phyloP scores from a whole-genome alignment of 2,888 invertebrate genomes.

The Xanthia icteritia region DNA sequence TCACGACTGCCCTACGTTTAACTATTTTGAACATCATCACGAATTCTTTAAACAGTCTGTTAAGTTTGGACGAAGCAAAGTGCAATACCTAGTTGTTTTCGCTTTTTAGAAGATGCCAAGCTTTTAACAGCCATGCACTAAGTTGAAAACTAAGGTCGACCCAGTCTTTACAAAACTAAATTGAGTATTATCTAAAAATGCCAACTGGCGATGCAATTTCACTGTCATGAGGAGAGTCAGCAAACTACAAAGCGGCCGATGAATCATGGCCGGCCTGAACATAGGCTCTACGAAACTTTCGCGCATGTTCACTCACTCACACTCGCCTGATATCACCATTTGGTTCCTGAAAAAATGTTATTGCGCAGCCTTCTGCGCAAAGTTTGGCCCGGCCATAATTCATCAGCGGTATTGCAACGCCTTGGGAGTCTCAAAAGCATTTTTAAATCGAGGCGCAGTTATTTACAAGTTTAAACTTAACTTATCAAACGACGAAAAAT shows the following conservation, averaged over 20 bases:
- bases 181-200: not conserved
- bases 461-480: not conserved
- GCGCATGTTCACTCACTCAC: not conserved
- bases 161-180: not conserved
- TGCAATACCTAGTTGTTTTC: not conserved
- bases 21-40: constrained; percentile 15
- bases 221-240: not conserved
- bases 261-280: not conserved
- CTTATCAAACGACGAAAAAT: not conserved
- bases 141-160: not conserved
- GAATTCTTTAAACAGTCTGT: not conserved
- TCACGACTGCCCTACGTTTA: not conserved
- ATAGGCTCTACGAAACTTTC: not conserved
- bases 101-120: not conserved
- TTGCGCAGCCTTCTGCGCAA: not conserved
- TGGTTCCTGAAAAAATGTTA: not conserved
- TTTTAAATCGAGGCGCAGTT: not conserved
- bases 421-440: not conserved
- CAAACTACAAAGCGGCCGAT: not conserved
- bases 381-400: not conserved
- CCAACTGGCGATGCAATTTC: not conserved
- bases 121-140: not conserved
- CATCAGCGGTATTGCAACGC: not conserved
- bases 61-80: not conserved
- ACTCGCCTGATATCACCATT: not conserved